These are phyloP conservation scores for Norana najaformis DNA, from an alignment of 2,888 invertebrate genomes.

Conservation along the genomic window DNA sequence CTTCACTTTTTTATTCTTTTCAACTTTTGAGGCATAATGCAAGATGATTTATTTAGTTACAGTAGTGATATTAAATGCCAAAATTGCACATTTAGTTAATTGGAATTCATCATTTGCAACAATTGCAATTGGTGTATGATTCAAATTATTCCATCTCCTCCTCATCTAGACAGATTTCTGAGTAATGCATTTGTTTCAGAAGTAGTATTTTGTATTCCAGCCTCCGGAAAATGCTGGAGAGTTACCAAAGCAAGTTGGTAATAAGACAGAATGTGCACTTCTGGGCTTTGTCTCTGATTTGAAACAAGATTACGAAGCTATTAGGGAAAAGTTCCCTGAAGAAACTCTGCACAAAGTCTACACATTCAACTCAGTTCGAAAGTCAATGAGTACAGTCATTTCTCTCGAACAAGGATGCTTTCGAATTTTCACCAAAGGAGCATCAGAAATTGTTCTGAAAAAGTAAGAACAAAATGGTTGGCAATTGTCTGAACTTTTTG, in stretches of 20 bases:
- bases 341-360: conserved; percentile 78
- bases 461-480: conserved; percentile 73
- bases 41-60: neutral
- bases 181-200: neutral
- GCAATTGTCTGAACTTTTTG: too few relatives aligned
- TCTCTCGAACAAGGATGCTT: conserved; percentile 68
- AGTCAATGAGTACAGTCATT: conserved; percentile 71
- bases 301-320: conserved; percentile 85
- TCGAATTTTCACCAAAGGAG: conserved; percentile 93
- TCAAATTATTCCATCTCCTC: neutral
- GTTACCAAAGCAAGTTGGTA: conserved; percentile 84
- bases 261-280: conserved; percentile 98
- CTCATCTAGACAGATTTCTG: neutral
- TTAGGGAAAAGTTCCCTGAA: conserved; percentile 87
- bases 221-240: conserved; percentile 49
- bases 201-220: conserved; percentile 42
- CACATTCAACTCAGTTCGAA: conserved; percentile 98
- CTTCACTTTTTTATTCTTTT: neutral
- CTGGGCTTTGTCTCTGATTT: conserved; percentile 89
- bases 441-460: conserved; percentile 96
- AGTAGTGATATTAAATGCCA: neutral
- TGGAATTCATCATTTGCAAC: neutral
- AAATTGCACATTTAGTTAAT: neutral
- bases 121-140: neutral
- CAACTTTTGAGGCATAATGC: neutral